phyloP scores from a whole-genome alignment of 35 echinoderm and acorn worm genomes.

The Holothuria glaberrima region DNA sequence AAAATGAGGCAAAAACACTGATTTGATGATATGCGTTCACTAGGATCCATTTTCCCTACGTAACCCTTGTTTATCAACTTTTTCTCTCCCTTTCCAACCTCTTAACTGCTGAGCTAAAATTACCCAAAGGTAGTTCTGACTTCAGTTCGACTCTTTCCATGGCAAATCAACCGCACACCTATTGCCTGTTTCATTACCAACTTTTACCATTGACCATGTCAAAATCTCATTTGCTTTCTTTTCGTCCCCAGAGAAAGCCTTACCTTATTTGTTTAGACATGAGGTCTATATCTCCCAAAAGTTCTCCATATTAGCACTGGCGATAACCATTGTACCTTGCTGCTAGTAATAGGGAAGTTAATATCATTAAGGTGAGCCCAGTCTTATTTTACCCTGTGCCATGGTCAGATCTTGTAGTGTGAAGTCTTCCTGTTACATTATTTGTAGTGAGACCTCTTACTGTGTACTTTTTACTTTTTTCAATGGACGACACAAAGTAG shows the following conservation, averaged over 20 bases:
- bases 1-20: background rate
- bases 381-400: background rate
- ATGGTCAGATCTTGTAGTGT: background rate
- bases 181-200: too few relatives aligned
- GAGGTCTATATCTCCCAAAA: background rate
- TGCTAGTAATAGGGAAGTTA: background rate
- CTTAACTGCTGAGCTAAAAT: background rate
- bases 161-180: too few relatives aligned
- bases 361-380: background rate
- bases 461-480: constrained; percentile 9
- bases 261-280: background rate
- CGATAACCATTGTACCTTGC: too few relatives aligned
- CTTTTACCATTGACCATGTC: too few relatives aligned
- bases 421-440: constrained; percentile 1
- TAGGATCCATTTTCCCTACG: constrained; percentile 16
- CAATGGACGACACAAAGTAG: background rate
- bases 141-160: background rate
- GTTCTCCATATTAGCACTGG: background rate
- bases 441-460: background rate
- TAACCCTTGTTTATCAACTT: constrained; percentile 6
- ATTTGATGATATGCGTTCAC: background rate
- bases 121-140: background rate
- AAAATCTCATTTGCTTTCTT: background rate
- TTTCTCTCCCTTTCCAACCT: background rate
- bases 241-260: background rate